A percentile compares a stretch with the other conserved stretches of the same genome.
These are phyloP conservation scores for Python bivittatus DNA, from an alignment of 2,113 vertebrate genomes.

Conservation along the genomic window DNA sequence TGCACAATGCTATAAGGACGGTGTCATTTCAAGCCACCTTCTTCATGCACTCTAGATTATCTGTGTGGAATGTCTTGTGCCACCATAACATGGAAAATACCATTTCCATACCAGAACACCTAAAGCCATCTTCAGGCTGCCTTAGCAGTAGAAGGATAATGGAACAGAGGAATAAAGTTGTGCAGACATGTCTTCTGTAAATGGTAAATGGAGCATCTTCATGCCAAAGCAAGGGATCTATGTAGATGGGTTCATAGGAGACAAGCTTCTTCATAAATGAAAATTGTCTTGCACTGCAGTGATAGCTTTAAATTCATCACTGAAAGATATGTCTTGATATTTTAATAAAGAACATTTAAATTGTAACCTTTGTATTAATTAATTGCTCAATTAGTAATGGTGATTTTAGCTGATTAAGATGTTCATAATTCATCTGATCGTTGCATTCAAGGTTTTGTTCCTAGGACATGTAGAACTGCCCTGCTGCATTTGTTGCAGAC, in stretches of 20 bases:
- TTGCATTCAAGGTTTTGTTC: background rate
- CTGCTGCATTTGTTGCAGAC: background rate
- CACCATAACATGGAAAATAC: background rate
- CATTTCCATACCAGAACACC: background rate
- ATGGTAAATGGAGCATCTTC: background rate
- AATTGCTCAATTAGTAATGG: background rate
- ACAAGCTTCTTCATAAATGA: background rate
- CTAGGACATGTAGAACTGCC: background rate
- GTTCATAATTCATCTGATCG: background rate
- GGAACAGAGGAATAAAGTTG: background rate
- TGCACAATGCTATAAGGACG: background rate
- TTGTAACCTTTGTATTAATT: background rate
- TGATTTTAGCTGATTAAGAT: background rate
- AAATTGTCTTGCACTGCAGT: background rate
- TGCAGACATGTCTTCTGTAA: background rate
- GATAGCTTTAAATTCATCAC: background rate
- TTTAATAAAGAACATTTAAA: background rate
- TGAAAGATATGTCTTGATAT: background rate
- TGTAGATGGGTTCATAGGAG: background rate
- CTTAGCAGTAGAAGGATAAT: background rate
- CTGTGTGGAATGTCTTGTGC: background rate
- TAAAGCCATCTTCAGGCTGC: background rate
- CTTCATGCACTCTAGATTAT: background rate
- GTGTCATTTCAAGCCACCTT: background rate
- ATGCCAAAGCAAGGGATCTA: background rate